Percentiles rank a stretch among this genome's conserved stretches.
Evolutionary conservation across 2,888 invertebrate species (phyloP).

Genomic region (Maniola hyperantus): DNA sequence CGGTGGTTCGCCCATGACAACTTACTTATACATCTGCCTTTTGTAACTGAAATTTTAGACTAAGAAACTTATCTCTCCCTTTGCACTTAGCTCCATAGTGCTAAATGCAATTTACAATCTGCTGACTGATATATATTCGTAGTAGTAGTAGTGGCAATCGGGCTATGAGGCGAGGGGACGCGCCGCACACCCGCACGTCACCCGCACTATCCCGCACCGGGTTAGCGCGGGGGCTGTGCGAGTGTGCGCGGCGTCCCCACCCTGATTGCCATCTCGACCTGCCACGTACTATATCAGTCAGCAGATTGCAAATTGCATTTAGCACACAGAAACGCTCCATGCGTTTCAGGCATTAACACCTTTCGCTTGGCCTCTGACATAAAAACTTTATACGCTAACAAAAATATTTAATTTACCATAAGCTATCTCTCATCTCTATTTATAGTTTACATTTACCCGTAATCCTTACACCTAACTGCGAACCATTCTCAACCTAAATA

Average conservation of each 20-base stretch:
- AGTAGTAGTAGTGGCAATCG: too few species aligned
- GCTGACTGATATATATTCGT: background rate
- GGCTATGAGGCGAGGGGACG: too few species aligned
- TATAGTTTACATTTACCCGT: constrained; percentile 19
- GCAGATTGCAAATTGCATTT: too few species aligned
- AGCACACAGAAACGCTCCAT: too few species aligned
- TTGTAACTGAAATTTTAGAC: constrained; percentile 17
- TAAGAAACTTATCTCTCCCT: background rate
- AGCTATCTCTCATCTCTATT: constrained; percentile 18
- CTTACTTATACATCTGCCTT: constrained; percentile 29
- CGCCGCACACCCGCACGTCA: too few species aligned
- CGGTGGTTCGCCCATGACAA: constrained; percentile 27
- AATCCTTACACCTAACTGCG: constrained; percentile 7
- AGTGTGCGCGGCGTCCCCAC: too few species aligned
- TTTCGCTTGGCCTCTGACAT: constrained; percentile 9
- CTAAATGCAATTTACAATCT: background rate
- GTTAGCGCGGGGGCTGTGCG: too few species aligned
- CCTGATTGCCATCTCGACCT: too few species aligned
- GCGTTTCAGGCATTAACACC: background rate
- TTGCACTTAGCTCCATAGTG: background rate
- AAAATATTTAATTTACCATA: constrained; percentile 9
- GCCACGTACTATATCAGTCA: too few species aligned
- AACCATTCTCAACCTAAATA: constrained; percentile 35
- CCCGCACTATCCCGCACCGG: too few species aligned
- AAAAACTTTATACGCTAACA: constrained; percentile 11